phyloP scores from a whole-genome alignment of 1,140 invertebrate genomes.

The Caenorhabditis inopinata region DNA sequence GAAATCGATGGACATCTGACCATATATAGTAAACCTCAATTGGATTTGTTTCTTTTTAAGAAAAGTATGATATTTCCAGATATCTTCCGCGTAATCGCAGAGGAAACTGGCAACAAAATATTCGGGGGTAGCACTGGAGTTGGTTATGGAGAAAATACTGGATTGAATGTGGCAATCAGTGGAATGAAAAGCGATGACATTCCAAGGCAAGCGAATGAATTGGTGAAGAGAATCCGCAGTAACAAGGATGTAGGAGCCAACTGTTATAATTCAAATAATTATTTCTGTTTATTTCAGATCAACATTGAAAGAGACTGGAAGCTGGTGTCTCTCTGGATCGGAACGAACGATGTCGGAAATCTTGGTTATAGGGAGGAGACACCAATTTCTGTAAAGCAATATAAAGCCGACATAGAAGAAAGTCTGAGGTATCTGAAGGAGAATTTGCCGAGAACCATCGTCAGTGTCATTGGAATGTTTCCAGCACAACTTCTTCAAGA shows the following conservation, averaged over 20 bases:
- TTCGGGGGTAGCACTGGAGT: not conserved
- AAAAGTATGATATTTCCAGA: not conserved
- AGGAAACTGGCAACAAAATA: constrained; percentile 13
- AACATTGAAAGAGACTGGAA: constrained; percentile 33
- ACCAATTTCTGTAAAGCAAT: not conserved
- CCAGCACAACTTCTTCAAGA: constrained; percentile 25
- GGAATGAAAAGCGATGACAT: constrained; percentile 35
- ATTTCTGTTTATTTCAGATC: constrained; percentile 23
- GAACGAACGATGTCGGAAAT: constrained; percentile 36
- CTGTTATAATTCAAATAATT: not conserved
- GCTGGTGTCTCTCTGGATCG: constrained; percentile 25
- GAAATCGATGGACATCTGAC: not conserved
- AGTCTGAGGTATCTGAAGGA: constrained; percentile 1
- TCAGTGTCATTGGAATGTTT: constrained; percentile 20
- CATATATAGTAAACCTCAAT: not conserved
- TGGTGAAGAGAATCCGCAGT: not conserved
- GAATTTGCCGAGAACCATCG: constrained; percentile 23
- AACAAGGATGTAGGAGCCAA: not conserved
- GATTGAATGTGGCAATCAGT: constrained; percentile 32
- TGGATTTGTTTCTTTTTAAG: not conserved
- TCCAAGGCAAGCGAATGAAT: not conserved
- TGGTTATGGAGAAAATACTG: not conserved
- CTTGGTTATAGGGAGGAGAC: not conserved
- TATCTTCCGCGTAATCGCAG: constrained; percentile 2
- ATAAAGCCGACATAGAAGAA: constrained; percentile 21